These are phyloP conservation scores for Tupiocoris notatus DNA, from an alignment of 2,888 invertebrate genomes.

Conservation along the genomic window DNA sequence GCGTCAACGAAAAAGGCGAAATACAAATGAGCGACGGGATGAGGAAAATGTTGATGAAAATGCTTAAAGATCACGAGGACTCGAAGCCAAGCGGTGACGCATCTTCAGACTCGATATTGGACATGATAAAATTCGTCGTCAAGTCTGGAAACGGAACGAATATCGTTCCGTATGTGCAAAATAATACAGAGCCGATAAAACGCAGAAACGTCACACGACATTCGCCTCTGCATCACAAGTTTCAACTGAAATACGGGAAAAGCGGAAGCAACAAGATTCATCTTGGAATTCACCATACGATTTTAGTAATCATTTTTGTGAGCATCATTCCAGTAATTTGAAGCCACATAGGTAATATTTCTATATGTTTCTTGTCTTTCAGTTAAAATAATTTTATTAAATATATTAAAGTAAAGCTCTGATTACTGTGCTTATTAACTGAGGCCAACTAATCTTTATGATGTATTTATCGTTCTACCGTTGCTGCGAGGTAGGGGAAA, in stretches of 20 bases:
- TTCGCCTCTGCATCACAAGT: slow-evolving; percentile 16
- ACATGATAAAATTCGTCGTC: neutral
- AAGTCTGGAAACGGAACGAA: neutral
- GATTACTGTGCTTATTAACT: no score
- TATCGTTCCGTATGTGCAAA: neutral
- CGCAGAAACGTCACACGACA: slow-evolving; percentile 11
- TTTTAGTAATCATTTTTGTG: neutral
- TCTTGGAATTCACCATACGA: neutral
- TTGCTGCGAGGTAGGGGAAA: no score
- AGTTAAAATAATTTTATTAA: no score
- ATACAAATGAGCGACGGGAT: slow-evolving; percentile 22
- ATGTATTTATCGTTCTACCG: no score
- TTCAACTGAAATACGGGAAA: slow-evolving; percentile 24
- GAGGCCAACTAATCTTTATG: no score
- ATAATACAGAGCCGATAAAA: neutral
- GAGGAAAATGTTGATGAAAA: slow-evolving; percentile 16
- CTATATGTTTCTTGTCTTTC: no score
- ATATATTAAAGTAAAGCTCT: no score
- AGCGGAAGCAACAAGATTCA: neutral
- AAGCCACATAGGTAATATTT: no score
- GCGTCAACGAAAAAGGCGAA: slow-evolving; percentile 9
- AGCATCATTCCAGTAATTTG: neutral
- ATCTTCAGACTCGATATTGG: slow-evolving; percentile 5
- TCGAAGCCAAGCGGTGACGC: neutral
- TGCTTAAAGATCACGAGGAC: neutral